Base-by-base conservation (phyloP, 2,888 invertebrate genomes). In the Drosophila setosimentum region DNA sequence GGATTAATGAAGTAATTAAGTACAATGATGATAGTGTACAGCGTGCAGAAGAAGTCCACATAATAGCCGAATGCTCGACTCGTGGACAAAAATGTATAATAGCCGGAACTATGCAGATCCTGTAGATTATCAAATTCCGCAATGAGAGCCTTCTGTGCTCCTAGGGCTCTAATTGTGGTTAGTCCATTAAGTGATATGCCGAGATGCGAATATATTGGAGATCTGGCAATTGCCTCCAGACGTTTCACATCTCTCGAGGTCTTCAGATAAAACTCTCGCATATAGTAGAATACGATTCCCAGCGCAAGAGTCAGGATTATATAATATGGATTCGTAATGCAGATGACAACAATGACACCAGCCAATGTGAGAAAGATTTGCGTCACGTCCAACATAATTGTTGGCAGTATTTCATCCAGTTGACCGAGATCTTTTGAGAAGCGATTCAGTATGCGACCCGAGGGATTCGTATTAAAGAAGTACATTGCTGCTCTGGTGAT, bases 51-150 rank as follows among this genome's bases (percentile, higher is more conserved):
- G 80, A 97, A 94, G 92, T 99, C 99, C 83, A 99, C 93, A 95
- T 97, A 97, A 91, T 98, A 97, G 0, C 98, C 99, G 90, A 99
- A 98, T 79, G 99, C 98, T 66, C 99, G 95, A 30, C 97, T 97
- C 5, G 97, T 96, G 0, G 97, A 95, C 53, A 99, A 95, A 92
- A 98, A 98, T 78, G 98, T 94, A 91, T 96, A 99, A 97, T 97
- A 99, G 3, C 99, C 96, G 0, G 98, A 97, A 62, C 98, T 97
- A 91, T 99, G 98, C 1, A 96, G 91, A 91, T 97, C 97, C 92
- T 97, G 97, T 83, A 97, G 96, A 80, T 95, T 95, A 85, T 97
- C 97, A 87, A 97, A 97, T 92, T 97, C 97, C 45, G 94, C 94
- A 50, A 95, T 95, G 48, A 99, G 95, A 24, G 96, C 95, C 53